These are phyloP conservation scores for Lochmaea capreae DNA, from an alignment of 2,888 invertebrate genomes.

Conservation along the genomic window DNA sequence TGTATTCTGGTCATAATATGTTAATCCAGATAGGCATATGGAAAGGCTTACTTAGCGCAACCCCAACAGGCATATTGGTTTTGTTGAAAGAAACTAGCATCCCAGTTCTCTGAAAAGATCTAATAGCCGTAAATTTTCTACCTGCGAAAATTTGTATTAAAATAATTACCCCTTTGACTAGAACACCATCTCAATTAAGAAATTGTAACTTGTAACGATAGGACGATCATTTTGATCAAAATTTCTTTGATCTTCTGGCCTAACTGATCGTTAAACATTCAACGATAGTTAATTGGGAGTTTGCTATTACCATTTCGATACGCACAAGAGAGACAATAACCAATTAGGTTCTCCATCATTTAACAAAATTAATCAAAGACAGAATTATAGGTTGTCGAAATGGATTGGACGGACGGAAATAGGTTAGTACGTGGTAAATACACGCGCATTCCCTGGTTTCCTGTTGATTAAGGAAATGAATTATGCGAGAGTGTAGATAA, in stretches of 20 bases:
- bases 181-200: background rate
- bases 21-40: too few species aligned
- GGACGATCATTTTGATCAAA: background rate
- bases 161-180: background rate
- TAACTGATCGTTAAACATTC: conserved; percentile 3
- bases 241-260: conserved; percentile 9
- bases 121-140: background rate
- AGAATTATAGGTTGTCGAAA: conserved; percentile 25
- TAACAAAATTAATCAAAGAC: conserved; percentile 36
- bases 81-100: too few species aligned
- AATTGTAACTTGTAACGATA: background rate
- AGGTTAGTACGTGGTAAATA: conserved; percentile 6
- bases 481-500: background rate
- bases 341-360: conserved; percentile 37
- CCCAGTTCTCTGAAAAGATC: too few species aligned
- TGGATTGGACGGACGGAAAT: conserved; percentile 17
- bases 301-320: conserved; percentile 12
- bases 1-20: too few species aligned
- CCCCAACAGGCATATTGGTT: too few species aligned
- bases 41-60: too few species aligned
- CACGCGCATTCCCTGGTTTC: conserved; percentile 7
- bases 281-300: conserved; percentile 27
- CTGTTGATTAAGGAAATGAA: conserved; percentile 20
- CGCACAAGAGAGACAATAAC: conserved; percentile 19
- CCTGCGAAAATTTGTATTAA: background rate